These are phyloP conservation scores for Luperina testacea DNA, from an alignment of 2,888 invertebrate genomes.

Conservation along the genomic window DNA sequence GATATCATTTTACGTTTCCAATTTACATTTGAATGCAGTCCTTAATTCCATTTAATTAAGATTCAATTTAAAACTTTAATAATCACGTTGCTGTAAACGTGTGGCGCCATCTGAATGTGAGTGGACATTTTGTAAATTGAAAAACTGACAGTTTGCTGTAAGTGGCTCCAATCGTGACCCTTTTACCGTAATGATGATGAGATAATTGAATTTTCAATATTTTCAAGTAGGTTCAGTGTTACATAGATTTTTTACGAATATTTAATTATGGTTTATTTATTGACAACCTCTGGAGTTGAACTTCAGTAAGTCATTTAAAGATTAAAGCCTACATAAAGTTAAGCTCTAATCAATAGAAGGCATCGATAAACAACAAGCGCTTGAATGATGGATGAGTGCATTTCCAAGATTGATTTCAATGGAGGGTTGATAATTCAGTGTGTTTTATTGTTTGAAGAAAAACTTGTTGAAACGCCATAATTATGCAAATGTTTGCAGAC, in stretches of 20 bases:
- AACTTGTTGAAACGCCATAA: constrained; percentile 57
- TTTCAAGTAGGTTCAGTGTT: constrained; percentile 23
- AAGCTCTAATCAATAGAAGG: not conserved
- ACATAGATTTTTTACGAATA: constrained; percentile 17
- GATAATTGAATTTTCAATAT: constrained; percentile 60
- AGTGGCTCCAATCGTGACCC: constrained; percentile 54
- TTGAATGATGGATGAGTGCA: constrained; percentile 7
- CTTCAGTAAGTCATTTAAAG: not conserved
- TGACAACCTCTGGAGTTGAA: not conserved
- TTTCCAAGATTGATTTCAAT: constrained; percentile 43
- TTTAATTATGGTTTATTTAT: constrained; percentile 7
- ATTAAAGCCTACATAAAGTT: not conserved
- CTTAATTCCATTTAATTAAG: constrained; percentile 60
- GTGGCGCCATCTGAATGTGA: constrained; percentile 57
- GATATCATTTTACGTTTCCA: constrained; percentile 61
- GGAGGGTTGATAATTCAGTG: constrained; percentile 34
- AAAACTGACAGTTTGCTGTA: constrained; percentile 66
- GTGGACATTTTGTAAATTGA: constrained; percentile 70
- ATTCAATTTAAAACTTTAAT: constrained; percentile 50
- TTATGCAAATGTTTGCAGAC: constrained; percentile 69
- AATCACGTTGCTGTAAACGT: constrained; percentile 49
- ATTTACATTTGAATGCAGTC: constrained; percentile 55
- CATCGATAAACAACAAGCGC: not conserved
- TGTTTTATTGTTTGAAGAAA: constrained; percentile 49
- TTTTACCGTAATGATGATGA: constrained; percentile 53